Evolutionary conservation across 2,888 invertebrate genomes (phyloP).

Genomic region (Volucella inflata): DNA sequence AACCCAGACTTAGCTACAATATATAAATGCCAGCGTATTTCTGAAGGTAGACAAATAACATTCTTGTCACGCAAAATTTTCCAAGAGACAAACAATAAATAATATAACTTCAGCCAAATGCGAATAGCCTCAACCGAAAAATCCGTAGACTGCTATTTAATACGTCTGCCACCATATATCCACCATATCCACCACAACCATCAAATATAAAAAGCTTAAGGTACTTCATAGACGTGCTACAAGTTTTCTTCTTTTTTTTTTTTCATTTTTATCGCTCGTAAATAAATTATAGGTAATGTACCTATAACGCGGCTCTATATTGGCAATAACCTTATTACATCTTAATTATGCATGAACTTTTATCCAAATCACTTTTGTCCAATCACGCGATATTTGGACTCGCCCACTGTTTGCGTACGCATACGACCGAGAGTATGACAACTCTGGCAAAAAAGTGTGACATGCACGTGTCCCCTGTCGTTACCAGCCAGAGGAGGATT

Average conservation of each 20-base stretch:
- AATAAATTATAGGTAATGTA: constrained; percentile 32
- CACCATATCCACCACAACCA: too few species aligned
- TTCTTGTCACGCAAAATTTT: constrained; percentile 28
- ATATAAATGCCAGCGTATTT: not conserved
- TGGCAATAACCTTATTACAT: constrained; percentile 54
- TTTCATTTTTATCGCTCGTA: not conserved
- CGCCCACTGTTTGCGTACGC: not conserved
- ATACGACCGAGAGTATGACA: not conserved
- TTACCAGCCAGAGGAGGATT: not conserved
- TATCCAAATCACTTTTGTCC: constrained; percentile 27
- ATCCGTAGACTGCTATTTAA: not conserved
- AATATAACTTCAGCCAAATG: constrained; percentile 6
- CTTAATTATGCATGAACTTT: constrained; percentile 54
- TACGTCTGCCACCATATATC: not conserved
- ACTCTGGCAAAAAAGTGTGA: constrained; percentile 15
- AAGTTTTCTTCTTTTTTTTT: constrained; percentile 6
- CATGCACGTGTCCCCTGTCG: constrained; percentile 21
- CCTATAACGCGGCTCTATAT: constrained; percentile 29
- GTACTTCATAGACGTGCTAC: not conserved
- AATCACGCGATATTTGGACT: constrained; percentile 56
- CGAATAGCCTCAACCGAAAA: constrained; percentile 10
- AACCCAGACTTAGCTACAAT: not conserved
- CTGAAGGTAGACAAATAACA: constrained; percentile 13
- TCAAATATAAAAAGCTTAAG: too few species aligned
- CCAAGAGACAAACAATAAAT: constrained; percentile 4